Evolutionary conservation across 2,797 vertebrate species (phyloP).

Genomic region (Aldrovandia affinis): DNA sequence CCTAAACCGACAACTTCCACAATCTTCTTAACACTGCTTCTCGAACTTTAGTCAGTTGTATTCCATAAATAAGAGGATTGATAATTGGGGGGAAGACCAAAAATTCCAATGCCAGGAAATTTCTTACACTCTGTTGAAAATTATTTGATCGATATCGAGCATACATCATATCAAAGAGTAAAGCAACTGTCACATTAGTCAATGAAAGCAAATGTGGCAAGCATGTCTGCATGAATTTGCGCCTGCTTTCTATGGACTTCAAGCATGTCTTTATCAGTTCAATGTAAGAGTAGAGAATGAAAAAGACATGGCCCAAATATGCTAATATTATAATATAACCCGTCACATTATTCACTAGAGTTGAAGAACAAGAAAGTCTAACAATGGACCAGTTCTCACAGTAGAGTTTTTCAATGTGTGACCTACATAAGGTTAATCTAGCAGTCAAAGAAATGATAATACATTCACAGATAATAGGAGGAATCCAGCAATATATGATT

Average conservation of each 20-base stretch:
- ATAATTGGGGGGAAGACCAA: slow-evolving; percentile 46
- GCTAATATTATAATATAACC: slow-evolving; percentile 23
- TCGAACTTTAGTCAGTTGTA: slow-evolving; percentile 32
- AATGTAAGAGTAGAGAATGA: slow-evolving; percentile 42
- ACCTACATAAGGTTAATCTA: slow-evolving; percentile 35
- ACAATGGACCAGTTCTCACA: slow-evolving; percentile 48
- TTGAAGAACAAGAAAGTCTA: slow-evolving; percentile 36
- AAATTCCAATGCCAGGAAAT: slow-evolving; percentile 38
- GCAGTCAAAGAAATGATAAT: slow-evolving; percentile 1
- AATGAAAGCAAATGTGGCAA: slow-evolving; percentile 47
- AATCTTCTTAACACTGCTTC: not conserved
- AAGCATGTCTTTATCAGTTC: slow-evolving; percentile 37
- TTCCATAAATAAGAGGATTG: slow-evolving; percentile 47
- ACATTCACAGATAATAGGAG: slow-evolving; percentile 23
- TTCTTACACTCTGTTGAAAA: slow-evolving; percentile 23
- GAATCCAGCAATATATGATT: slow-evolving; percentile 34
- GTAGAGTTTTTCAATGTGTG: slow-evolving; percentile 43
- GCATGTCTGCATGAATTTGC: slow-evolving; percentile 43
- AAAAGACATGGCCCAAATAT: slow-evolving; percentile 16
- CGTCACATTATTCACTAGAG: slow-evolving; percentile 28
- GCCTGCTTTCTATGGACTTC: slow-evolving; percentile 25
- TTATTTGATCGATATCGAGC: slow-evolving; percentile 32
- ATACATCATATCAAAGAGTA: slow-evolving; percentile 41
- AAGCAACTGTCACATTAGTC: slow-evolving; percentile 30
- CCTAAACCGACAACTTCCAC: too few species aligned